Base-by-base conservation (phyloP, 2,888 invertebrate genomes). In the Machimus atricapillus region DNA sequence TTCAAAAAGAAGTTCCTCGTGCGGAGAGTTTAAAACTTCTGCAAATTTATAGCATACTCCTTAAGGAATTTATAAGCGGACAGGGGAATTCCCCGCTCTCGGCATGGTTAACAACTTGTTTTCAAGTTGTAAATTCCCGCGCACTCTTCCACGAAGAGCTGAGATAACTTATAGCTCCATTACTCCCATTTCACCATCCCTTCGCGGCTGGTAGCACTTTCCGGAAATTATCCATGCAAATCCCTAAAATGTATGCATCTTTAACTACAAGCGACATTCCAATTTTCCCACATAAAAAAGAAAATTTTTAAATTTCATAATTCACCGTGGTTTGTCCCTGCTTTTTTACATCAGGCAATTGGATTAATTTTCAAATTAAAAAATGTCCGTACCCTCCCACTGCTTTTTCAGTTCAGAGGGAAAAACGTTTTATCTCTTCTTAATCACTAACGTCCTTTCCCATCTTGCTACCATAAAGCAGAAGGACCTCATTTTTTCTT, bases 1-100 rank as follows among this genome's bases (percentile, higher is more conserved):
- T 79, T 79, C 46, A 46, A 79, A 79, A 79, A 79, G 52, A 79
- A 52, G 46, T 78, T 78, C 23, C n/a, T 12, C 78, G 78, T 78
- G 78, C 40, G 46, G n/a, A 43, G 52, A 79, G 52, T 52, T 52
- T 79, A 56, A 79, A 79, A 79, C 79, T 79, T 79, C 9, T 12
- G 27, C 12, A 79, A 79, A 79, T 79, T 79, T 79, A 79, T 79
- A 52, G 79, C 52, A 23, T 52, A 46, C 9, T 52, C 14, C 52
- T 27, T 43, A 46, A 31, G 23, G 52, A 79, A 79, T 79, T 79
- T 79, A 79, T 56, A 79, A 52, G 79, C 23, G 79, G 40, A 79
- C 31, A 52, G 52, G 79, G 31, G 79, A 52, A 79, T 52, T n/a
- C 66, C 23, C 8, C 12, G 66, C 12, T 56, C 19, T 66, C 66